Base-by-base conservation (phyloP, 2,113 vertebrate genomes). In the Columbina picui region DNA sequence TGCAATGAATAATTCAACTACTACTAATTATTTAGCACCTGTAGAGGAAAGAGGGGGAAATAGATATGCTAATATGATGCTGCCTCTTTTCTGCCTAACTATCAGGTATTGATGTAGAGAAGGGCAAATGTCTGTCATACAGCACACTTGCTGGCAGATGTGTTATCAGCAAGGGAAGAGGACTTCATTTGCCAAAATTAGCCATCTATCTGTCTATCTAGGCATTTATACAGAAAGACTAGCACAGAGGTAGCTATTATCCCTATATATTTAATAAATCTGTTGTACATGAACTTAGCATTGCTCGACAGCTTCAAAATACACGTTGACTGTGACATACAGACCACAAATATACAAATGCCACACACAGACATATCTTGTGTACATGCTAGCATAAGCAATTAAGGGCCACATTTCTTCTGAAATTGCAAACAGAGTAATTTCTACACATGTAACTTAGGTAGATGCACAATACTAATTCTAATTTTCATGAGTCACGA, bases 11-110 rank as follows among this genome's bases (percentile, higher is more conserved):
- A 97, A 96, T 97, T 97, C 94, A 94, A 77, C 57, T 84, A 71
- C 55, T 90, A 95, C 95, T 97, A 97, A 97, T 97, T 97, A 95
- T 97, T 96, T 97, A 96, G 79, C 95, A 97, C 96, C 96, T 97
- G 96, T 97, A 91, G 90, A 97, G 50, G 45, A 91, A 94, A 93
- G 68, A 93, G 57, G 94, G 91, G 77, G 86, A 97, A 96, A 97
- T 82, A 96, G 90, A 84, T 90, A 96, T 96, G 93, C 82, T 96
- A 94, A 96, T 93, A 87, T 49, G 38, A 68, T 91, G 73, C 80
- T 97, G 90, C 79, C 90, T 97, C 84, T 96, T 97, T 96, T 93
- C 94, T 97, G 95, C 89, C 94, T 95, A 93, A 79, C 93, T 94
- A 94, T 93, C 75, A 96, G 81, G 80, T 93, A 95, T 73, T 83